phyloP scores from a whole-genome alignment of 2,888 invertebrate species.

The Drepanosiphum platanoidis region DNA sequence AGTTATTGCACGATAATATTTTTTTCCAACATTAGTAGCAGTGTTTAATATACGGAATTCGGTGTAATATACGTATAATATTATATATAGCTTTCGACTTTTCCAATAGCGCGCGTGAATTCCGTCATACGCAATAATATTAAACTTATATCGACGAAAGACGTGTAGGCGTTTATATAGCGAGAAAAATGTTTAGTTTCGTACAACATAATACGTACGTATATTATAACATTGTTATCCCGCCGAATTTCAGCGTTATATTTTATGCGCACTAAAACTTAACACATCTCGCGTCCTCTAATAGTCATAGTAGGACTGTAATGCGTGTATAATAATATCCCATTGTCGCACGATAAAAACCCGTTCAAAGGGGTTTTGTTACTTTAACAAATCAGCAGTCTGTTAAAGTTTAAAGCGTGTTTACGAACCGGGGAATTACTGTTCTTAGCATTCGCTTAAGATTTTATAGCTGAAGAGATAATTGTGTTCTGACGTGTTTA shows the following conservation, averaged over 20 bases:
- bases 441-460: conserved; percentile 40
- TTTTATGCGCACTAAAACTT: background rate
- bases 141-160: background rate
- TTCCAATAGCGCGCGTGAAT: background rate
- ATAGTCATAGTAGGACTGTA: no score
- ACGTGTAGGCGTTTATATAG: background rate
- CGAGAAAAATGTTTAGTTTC: background rate
- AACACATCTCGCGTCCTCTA: background rate
- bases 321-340: no score
- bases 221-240: no score
- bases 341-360: background rate
- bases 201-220: no score
- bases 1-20: background rate
- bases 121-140: background rate
- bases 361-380: conserved; percentile 30
- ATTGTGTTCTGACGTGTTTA: conserved; percentile 54
- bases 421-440: conserved; percentile 49
- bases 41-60: background rate
- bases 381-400: conserved; percentile 18
- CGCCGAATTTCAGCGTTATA: background rate
- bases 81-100: background rate
- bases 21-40: no score
- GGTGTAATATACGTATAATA: no score
- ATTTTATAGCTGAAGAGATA: conserved; percentile 56
- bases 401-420: conserved; percentile 50